Evolutionary conservation across 2,888 invertebrate species (phyloP), one percentile per base, ranked within the genome.

Genomic region (Marasmarcha lunaedactyla): DNA sequence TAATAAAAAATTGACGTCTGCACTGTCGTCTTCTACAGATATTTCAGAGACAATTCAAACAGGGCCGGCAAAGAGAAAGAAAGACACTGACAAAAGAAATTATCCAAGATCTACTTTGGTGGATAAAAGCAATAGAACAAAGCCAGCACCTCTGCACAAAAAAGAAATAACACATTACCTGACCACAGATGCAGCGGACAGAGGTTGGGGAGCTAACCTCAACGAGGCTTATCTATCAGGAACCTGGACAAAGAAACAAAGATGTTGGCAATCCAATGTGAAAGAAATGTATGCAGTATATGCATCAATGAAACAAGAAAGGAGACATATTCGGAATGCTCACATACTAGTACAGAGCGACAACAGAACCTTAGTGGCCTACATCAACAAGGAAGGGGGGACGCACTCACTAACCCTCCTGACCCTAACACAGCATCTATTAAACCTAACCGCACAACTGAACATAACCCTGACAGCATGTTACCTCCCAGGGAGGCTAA

Each of bases 401-500:
- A 25, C 25, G 9, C 25, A 25, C 9, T 25, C 25, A 25, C 6
- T 25, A 25, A 5, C 5, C 5, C 25, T 25, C 9, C 25, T 25
- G 9, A 9, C 5, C 6, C 25, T 25, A 9, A 25, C 35, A 25
- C n/a, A 11, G 11, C 9, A 11, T 11, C 6, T 27, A 34, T 12
- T 10, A 14, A 9, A 27, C 13, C 14, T 42, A 5, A 33, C 33
- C 2, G 36, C 41, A 6, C 33, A 37, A 5, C 13, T 37, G 12
- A 38, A 33, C 9, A 11, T 13, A 11, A 11, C 11, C n/a, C 12
- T 13, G 7, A 13, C 12, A 34, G 34, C 34, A n/a, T 37, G 42
- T n/a, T 48, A 48, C 20, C 46, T 53, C 2, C 51, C 51, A 25
- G 55, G 52, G 9, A 47, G 48, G 11, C 53, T 48, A 52, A 58